These are phyloP conservation scores for Gonocerus acuteangulatus DNA, from an alignment of 2,888 invertebrate species.

Conservation along the genomic window DNA sequence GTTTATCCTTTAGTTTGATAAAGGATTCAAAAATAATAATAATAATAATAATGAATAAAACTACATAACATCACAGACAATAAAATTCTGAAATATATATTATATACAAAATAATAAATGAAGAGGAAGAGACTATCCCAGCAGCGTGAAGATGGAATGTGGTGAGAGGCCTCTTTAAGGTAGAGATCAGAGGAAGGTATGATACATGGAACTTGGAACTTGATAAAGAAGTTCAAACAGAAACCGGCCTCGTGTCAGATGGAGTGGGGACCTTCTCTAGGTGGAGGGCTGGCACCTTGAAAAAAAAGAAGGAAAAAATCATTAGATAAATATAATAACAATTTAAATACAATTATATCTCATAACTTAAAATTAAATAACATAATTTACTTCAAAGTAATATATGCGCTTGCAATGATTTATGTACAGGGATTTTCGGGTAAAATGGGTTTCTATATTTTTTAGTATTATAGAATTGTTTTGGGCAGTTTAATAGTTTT, in stretches of 20 bases:
- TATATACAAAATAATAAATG: constrained; percentile 6
- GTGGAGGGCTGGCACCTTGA: constrained; percentile 49
- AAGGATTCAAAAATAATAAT: constrained; percentile 6
- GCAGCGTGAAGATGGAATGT: neutral
- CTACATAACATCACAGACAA: constrained; percentile 29
- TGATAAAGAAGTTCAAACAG: constrained; percentile 40
- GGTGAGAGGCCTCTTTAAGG: neutral
- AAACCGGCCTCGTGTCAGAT: constrained; percentile 51
- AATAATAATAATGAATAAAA: constrained; percentile 12
- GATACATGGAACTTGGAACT: neutral
- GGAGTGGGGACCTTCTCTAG: constrained; percentile 50
- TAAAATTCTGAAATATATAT: constrained; percentile 25
- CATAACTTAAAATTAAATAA: no score
- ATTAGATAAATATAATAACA: no score
- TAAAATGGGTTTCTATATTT: no score
- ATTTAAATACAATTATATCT: no score
- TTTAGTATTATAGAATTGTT: no score
- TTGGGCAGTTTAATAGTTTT: no score
- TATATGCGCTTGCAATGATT: no score
- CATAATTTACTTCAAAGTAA: no score
- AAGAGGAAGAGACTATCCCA: neutral
- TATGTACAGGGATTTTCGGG: no score
- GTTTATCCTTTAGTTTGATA: neutral
- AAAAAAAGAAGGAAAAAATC: constrained; percentile 41
- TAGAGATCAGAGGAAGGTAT: constrained; percentile 14